Conservation (phyloP, 2,797 vertebrate genomes). For the Morus bassanus region DNA sequence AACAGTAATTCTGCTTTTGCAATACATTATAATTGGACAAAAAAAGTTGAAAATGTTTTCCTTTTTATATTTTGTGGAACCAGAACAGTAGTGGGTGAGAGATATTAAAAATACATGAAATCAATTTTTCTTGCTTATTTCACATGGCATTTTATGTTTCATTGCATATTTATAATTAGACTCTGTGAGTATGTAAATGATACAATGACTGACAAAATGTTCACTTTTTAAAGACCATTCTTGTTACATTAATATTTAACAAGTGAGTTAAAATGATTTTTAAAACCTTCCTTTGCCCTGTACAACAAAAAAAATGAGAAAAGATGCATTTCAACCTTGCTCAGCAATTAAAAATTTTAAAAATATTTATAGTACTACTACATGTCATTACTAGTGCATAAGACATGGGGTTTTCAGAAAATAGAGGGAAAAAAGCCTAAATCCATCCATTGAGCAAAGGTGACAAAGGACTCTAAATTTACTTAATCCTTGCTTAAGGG, state of each 20-base stretch:
- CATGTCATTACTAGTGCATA: not conserved
- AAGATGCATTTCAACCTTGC: not conserved
- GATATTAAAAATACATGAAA: not conserved
- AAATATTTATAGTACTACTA: not conserved
- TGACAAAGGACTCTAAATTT: not conserved
- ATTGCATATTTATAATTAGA: not conserved
- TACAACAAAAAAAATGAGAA: not conserved
- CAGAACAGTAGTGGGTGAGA: not conserved
- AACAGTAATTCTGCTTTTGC: not conserved
- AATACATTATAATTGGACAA: not conserved
- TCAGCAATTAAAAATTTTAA: not conserved
- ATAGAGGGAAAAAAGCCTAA: not conserved
- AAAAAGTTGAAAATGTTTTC: not conserved
- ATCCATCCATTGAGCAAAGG: not conserved
- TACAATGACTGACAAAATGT: not conserved
- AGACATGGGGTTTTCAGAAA: not conserved
- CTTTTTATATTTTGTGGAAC: not conserved
- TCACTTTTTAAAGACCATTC: not conserved
- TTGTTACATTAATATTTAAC: not conserved
- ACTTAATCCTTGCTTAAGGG: not conserved
- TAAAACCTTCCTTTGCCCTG: not conserved
- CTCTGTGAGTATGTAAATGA: not conserved
- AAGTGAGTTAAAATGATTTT: not conserved
- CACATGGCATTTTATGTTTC: not conserved
- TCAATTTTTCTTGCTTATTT: slow-evolving; percentile 5